phyloP scores from a whole-genome alignment of 1,140 invertebrate genomes.

The Danaus melanippus region DNA sequence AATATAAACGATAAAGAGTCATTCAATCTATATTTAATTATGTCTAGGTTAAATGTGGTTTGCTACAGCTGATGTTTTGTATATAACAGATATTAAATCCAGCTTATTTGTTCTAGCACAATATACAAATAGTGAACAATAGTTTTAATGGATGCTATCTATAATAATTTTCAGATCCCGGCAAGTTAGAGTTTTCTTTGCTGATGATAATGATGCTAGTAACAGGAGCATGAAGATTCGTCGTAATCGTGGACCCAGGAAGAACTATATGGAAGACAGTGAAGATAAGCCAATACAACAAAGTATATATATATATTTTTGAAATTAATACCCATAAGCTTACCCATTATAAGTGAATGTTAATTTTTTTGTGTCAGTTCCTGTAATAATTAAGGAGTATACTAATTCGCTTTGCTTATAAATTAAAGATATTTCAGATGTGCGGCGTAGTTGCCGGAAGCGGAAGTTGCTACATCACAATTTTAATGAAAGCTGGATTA shows the following conservation, averaged over 20 bases:
- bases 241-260: slow-evolving; percentile 50
- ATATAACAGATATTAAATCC: too few relatives aligned
- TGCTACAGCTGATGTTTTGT: too few relatives aligned
- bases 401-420: neutral
- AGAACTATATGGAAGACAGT: slow-evolving; percentile 70
- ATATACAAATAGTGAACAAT: too few relatives aligned
- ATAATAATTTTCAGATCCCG: slow-evolving; percentile 41
- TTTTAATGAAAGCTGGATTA: slow-evolving; percentile 72
- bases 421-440: slow-evolving; percentile 44
- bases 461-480: slow-evolving; percentile 67
- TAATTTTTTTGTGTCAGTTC: neutral
- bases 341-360: neutral
- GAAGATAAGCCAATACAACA: slow-evolving; percentile 69
- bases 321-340: neutral
- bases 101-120: too few relatives aligned
- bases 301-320: slow-evolving; percentile 43
- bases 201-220: slow-evolving; percentile 53
- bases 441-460: slow-evolving; percentile 65
- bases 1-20: too few relatives aligned
- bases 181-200: slow-evolving; percentile 67
- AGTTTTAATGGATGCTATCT: too few relatives aligned
- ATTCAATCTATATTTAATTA: too few relatives aligned
- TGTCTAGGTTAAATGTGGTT: too few relatives aligned
- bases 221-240: slow-evolving; percentile 55
- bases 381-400: too few relatives aligned